Evolutionary conservation across 2,888 invertebrate genomes (phyloP), one percentile per base, ranked within the genome.

Genomic region (Drosophila fulvimacula): DNA sequence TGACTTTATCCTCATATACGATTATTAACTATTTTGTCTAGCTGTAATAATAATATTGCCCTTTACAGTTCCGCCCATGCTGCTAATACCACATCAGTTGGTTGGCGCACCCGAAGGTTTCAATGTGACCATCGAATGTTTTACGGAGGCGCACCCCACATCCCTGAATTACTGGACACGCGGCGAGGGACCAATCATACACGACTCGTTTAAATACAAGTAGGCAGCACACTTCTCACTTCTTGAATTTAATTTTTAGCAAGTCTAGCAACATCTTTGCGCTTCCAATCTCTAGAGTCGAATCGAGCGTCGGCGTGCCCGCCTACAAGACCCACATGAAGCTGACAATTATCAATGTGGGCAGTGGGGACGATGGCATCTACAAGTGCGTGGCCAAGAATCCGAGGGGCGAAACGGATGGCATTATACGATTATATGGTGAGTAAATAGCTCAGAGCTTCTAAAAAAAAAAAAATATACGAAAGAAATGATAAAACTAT

Each of bases 111-210:
- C 97, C 1, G 93, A 96, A 69, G 96, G 96, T 85, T 96, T 95
- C 93, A 96, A 96, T 85, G 97, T 97, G 11, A 97, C 96, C 38
- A 93, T 98, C 78, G 97, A 97, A 93, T 98, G 98, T 91, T 96
- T 96, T 92, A 97, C 97, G 7, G 98, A 98, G 93, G 97, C 98
- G n/a, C 96, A 97, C 93, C 98, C 98, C 10, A 96, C 96, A 41
- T 97, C 98, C 19, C 94, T 98, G 68, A 97, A 97, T 93, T 97
- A 97, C 92, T 97, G 97, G 97, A 97, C 97, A 13, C 93, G 96
- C 69, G 96, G 96, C 91, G 96, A 97, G 90, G 96, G 96, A 24
- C 95, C 96, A 90, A 97, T 97, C 96, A 97, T 97, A 83, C 97
- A 97, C 91, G 97, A 97, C 90, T 96, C 95, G 68, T 93, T 93